Evolutionary conservation across 30 jellyfish, hydroid and myxozoan genomes (phyloP), one percentile per base, ranked within the genome.

Genomic region (Hydractinia echinata): DNA sequence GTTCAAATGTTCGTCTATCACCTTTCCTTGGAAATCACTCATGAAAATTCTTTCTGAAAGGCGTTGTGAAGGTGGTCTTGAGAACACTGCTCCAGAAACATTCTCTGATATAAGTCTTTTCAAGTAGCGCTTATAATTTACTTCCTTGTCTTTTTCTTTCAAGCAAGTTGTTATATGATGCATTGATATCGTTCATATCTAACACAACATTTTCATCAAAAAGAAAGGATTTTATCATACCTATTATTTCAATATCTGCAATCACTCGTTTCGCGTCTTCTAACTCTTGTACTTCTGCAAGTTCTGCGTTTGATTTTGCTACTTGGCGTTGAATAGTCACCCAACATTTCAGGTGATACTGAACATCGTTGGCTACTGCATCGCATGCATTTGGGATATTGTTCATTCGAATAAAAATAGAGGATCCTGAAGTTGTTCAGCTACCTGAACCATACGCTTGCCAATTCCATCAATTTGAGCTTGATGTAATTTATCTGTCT

Each of bases 91-190:
- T 10, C 51, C 53, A 30, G 50, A 49, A 11, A 68, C 21, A 68
- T 30, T 68, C 21, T 68, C 70, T 15, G 53, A 11, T 71, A 68
- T 10, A 11, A 68, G 79, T 11, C 2, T 68, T 20, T 68, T 68
- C 10, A 73, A 11, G 76, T 76, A 51, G 49, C 84, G 79, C 55
- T 76, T 76, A 48, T 76, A 76, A 51, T 76, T 76, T 50, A 76
- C 76, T 16, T 39, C 84, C 15, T 54, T 76, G 20, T 15, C 19
- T 16, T 76, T 16, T 15, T 50, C 84, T 58, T n/a, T 77, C 68
- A 76, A 48, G 14, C 53, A 76, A 77, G 68, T 76, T 52, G 3
- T 73, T 21, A 11, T 73, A 68, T 11, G 70, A 11, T 68, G n/a
- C 21, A 68, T 68, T 68, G 79, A 1, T 68, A 68, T 68, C 21